A percentile compares a stretch with the other conserved stretches of the same genome.
These are phyloP conservation scores for Epistrophe eligans DNA, from an alignment of 2,888 invertebrate genomes.

Conservation along the genomic window DNA sequence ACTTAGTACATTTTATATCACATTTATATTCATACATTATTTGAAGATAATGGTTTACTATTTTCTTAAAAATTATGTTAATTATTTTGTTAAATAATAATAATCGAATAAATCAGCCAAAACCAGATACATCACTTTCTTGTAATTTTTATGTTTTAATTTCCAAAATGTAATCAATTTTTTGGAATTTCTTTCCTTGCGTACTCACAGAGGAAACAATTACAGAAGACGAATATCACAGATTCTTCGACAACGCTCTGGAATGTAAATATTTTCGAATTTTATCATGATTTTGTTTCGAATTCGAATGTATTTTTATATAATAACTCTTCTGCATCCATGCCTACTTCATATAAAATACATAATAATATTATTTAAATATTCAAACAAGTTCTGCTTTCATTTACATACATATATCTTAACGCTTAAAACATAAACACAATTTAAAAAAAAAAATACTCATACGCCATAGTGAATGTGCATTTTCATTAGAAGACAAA, in stretches of 20 bases:
- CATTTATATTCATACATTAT: too few species aligned
- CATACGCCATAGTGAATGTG: constrained; percentile 38
- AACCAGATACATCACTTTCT: not conserved
- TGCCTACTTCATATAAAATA: constrained; percentile 47
- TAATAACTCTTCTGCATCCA: constrained; percentile 22
- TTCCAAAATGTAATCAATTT: constrained; percentile 47
- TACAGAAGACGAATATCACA: constrained; percentile 91
- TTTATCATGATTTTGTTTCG: constrained; percentile 12
- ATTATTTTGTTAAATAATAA: constrained; percentile 38
- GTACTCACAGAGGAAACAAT: constrained; percentile 82
- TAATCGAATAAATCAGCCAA: constrained; percentile 39
- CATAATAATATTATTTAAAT: not conserved
- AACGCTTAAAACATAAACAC: not conserved
- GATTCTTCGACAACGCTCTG: constrained; percentile 91
- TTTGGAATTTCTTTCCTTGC: constrained; percentile 73
- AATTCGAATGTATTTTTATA: constrained; percentile 51
- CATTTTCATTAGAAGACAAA: not conserved
- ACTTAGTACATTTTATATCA: not conserved
- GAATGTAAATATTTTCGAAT: constrained; percentile 87
- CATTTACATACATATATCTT: not conserved
- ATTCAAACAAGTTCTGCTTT: not conserved
- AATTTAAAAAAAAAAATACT: not conserved
- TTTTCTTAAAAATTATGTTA: constrained; percentile 24
- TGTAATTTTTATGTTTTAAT: constrained; percentile 13
- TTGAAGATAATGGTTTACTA: not conserved